Evolutionary conservation across 2,888 invertebrate genomes (phyloP).

Genomic region (Melinaea menophilus): DNA sequence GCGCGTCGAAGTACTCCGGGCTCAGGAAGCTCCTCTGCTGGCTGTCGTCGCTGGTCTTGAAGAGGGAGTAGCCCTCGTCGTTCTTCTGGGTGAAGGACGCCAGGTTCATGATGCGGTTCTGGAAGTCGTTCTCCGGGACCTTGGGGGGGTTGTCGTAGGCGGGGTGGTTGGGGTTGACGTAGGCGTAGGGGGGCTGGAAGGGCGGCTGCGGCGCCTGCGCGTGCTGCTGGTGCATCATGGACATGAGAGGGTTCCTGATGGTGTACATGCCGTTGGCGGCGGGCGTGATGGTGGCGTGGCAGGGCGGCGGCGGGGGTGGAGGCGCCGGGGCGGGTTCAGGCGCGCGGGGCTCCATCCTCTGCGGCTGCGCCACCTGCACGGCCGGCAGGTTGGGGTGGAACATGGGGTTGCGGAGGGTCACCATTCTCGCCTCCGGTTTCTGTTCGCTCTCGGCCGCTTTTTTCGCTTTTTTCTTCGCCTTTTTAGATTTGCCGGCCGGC

Average conservation of each 20-base stretch:
- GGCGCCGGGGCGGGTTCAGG: conserved; percentile 73
- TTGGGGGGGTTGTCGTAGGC: conserved; percentile 40
- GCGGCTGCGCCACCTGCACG: conserved; percentile 51
- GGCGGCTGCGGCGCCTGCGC: conserved; percentile 45
- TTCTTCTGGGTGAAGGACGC: conserved; percentile 71
- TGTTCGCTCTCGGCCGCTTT: conserved; percentile 49
- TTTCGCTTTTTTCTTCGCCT: conserved; percentile 67
- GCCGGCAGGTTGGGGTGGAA: conserved; percentile 80
- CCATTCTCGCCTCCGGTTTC: conserved; percentile 79
- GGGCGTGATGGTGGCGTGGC: conserved; percentile 73
- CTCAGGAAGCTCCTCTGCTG: conserved; percentile 54
- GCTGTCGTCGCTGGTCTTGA: conserved; percentile 56
- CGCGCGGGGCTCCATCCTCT: conserved; percentile 61
- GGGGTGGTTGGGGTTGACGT: conserved; percentile 50
- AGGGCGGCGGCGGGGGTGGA: conserved; percentile 67
- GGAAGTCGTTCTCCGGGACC: conserved; percentile 51
- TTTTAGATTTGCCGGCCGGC: conserved; percentile 65
- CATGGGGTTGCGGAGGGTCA: conserved; percentile 87
- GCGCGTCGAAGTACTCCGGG: conserved; percentile 57
- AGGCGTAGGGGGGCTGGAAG: conserved; percentile 52
- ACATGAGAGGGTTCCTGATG: conserved; percentile 85
- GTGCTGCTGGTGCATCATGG: conserved; percentile 69
- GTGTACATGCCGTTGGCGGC: conserved; percentile 87
- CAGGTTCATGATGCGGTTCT: conserved; percentile 60
- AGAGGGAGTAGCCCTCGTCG: conserved; percentile 69